A percentile compares a stretch with the other conserved stretches of the same genome.
These are phyloP conservation scores for Motacilla tschutschensis DNA, from an alignment of 2,113 vertebrate species.

Conservation along the genomic window DNA sequence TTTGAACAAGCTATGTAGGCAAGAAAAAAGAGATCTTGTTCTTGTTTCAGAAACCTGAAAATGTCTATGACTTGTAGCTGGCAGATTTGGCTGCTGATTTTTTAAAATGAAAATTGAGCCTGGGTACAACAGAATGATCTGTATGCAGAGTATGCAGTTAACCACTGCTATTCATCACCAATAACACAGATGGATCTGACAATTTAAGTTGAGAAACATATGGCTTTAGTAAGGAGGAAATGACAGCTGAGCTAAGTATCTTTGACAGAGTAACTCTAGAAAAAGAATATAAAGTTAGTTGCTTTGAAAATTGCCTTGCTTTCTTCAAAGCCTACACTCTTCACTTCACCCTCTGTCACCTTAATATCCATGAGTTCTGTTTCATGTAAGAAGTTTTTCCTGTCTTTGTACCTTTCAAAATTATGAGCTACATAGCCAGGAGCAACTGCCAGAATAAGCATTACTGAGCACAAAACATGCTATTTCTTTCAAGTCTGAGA, in stretches of 20 bases:
- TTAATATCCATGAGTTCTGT: slow-evolving; percentile 59
- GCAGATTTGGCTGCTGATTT: neutral
- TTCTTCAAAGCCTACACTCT: slow-evolving; percentile 64
- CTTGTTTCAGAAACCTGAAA: neutral
- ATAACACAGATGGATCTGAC: slow-evolving; percentile 34
- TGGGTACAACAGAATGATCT: neutral
- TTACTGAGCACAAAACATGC: slow-evolving; percentile 31
- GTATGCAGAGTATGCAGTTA: slow-evolving; percentile 1
- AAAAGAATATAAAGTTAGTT: slow-evolving; percentile 55
- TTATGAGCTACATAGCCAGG: slow-evolving; percentile 44
- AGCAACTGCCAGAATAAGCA: slow-evolving; percentile 58
- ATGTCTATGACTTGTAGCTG: neutral
- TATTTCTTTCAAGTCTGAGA: slow-evolving; percentile 52
- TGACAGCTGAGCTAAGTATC: slow-evolving; percentile 46
- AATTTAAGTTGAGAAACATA: slow-evolving; percentile 46
- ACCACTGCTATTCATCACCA: slow-evolving; percentile 8
- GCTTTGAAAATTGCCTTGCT: slow-evolving; percentile 62
- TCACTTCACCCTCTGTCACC: slow-evolving; percentile 48
- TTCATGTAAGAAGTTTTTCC: slow-evolving; percentile 49
- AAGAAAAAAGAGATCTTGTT: neutral
- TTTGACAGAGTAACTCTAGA: slow-evolving; percentile 54
- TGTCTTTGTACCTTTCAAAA: slow-evolving; percentile 61
- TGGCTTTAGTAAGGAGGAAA: slow-evolving; percentile 40
- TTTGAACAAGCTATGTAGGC: neutral
- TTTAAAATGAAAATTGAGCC: neutral